Conservation (phyloP, 2,888 invertebrate species). For the Drosophila subsilvestris region DNA sequence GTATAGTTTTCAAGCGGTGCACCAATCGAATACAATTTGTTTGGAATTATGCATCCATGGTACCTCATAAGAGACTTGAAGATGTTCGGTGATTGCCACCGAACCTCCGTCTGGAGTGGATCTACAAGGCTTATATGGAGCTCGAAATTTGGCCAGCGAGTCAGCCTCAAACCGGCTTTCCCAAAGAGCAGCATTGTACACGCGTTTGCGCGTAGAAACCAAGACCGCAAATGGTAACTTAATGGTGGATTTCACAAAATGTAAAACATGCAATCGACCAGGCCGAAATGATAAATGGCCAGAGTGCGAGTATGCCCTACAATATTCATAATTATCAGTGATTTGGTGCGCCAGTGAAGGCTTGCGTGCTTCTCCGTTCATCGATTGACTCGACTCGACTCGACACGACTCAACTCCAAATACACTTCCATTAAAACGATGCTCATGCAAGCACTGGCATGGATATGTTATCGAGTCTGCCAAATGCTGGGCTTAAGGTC, state of each 20-base stretch:
- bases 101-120: background rate
- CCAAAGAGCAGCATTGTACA: constrained; percentile 43
- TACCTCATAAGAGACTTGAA: background rate
- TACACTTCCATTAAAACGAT: constrained; percentile 27
- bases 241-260: constrained; percentile 64
- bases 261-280: constrained; percentile 64
- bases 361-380: background rate
- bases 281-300: constrained; percentile 61
- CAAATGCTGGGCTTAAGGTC: constrained; percentile 16
- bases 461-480: constrained; percentile 41
- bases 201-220: constrained; percentile 47
- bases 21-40: background rate
- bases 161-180: constrained; percentile 39
- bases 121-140: constrained; percentile 5
- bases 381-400: background rate
- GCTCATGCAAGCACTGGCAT: constrained; percentile 31
- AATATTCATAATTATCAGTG: constrained; percentile 57
- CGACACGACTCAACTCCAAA: background rate
- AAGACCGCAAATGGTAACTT: constrained; percentile 44
- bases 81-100: background rate
- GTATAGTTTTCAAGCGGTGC: background rate
- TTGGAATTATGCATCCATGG: background rate
- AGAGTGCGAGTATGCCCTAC: constrained; percentile 51
- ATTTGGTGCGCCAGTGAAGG: constrained; percentile 5
- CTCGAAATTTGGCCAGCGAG: constrained; percentile 39